These are phyloP conservation scores for Cantharis lateralis DNA, from an alignment of 2,888 invertebrate species.

Conservation along the genomic window DNA sequence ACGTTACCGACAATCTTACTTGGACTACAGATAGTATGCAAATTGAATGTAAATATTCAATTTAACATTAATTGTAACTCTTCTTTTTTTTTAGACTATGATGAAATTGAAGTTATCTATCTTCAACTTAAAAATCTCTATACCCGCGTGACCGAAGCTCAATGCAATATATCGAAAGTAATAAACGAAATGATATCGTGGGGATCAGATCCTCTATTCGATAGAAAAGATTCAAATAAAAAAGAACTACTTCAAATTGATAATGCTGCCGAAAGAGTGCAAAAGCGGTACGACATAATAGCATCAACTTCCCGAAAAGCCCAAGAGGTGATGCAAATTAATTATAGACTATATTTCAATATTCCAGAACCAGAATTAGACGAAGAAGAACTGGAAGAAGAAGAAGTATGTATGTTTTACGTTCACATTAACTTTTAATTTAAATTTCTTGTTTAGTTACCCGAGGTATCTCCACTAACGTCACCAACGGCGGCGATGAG, in stretches of 20 bases:
- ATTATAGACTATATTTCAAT: conserved; percentile 73
- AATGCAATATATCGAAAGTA: conserved; percentile 67
- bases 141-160: conserved; percentile 66
- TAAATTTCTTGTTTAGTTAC: background rate
- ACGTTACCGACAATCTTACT: conserved; percentile 70
- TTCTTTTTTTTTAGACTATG: conserved; percentile 60
- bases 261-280: conserved; percentile 61
- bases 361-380: conserved; percentile 50
- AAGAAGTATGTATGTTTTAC: conserved; percentile 19
- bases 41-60: conserved; percentile 29
- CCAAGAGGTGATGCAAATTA: conserved; percentile 62
- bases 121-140: background rate
- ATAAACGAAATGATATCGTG: conserved; percentile 67
- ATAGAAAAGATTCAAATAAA: conserved; percentile 70
- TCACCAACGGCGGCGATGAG: conserved; percentile 38
- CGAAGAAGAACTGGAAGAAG: conserved; percentile 27
- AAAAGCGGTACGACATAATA: conserved; percentile 60
- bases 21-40: conserved; percentile 82
- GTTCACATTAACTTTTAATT: background rate
- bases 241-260: conserved; percentile 61
- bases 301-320: conserved; percentile 62
- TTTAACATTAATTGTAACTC: conserved; percentile 37
- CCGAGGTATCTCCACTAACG: background rate
- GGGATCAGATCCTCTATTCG: conserved; percentile 76
- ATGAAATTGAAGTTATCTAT: conserved; percentile 63